Percentiles rank a stretch among this genome's conserved stretches.
These are phyloP conservation scores for Erethizon dorsatum DNA, from an alignment of 2,797 vertebrate species.

Conservation along the genomic window DNA sequence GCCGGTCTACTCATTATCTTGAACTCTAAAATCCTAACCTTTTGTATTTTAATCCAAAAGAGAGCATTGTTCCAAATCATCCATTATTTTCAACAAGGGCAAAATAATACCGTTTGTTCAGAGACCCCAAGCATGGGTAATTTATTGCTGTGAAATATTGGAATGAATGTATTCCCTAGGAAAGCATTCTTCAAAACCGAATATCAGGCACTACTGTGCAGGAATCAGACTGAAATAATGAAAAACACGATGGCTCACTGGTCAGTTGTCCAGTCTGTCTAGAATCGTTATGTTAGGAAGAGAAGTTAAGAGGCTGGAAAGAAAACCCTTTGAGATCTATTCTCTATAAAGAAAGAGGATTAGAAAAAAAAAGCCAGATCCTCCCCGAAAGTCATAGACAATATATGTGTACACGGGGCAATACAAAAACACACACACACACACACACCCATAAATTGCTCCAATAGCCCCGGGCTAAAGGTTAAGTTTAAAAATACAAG, in stretches of 20 bases:
- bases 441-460: slow-evolving; percentile 46
- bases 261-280: slow-evolving; percentile 85
- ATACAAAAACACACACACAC: not conserved
- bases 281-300: slow-evolving; percentile 84
- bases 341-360: slow-evolving; percentile 77
- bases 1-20: slow-evolving; percentile 44
- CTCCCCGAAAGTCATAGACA: slow-evolving; percentile 31
- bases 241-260: slow-evolving; percentile 86
- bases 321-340: slow-evolving; percentile 77
- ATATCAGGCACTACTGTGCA: slow-evolving; percentile 67
- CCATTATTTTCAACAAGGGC: slow-evolving; percentile 75
- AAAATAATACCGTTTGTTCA: slow-evolving; percentile 67
- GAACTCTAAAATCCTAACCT: slow-evolving; percentile 48
- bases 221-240: slow-evolving; percentile 85
- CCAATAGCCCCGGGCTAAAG: slow-evolving; percentile 60
- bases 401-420: not conserved
- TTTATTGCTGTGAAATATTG: slow-evolving; percentile 76
- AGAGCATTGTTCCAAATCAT: slow-evolving; percentile 53
- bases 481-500: slow-evolving; percentile 60
- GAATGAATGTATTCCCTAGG: slow-evolving; percentile 71
- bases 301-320: slow-evolving; percentile 77
- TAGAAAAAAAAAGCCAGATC: slow-evolving; percentile 45
- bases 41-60: slow-evolving; percentile 76
- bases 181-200: slow-evolving; percentile 82
- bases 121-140: slow-evolving; percentile 59